Conservation (phyloP, 1,140 invertebrate genomes). For the Gonioctena quinquepunctata region DNA sequence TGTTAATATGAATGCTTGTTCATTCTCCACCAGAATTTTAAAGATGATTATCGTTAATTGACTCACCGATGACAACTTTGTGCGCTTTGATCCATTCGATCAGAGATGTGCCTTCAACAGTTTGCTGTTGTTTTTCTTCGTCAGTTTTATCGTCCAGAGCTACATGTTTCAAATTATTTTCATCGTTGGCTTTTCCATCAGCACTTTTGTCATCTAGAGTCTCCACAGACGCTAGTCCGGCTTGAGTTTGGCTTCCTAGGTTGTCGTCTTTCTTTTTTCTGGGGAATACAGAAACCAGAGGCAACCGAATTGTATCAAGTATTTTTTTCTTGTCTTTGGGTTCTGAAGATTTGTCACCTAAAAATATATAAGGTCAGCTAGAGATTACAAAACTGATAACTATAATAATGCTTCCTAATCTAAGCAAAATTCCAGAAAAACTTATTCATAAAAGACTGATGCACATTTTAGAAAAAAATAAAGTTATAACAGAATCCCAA, state of each 20-base stretch:
- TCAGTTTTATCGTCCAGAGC: slow-evolving; percentile 59
- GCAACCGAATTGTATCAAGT: slow-evolving; percentile 66
- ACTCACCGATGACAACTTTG: slow-evolving; percentile 45
- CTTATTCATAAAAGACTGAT: too few species aligned
- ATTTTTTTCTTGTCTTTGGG: slow-evolving; percentile 56
- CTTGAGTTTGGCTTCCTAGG: slow-evolving; percentile 57
- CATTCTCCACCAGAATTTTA: too few species aligned
- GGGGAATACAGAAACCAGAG: slow-evolving; percentile 66
- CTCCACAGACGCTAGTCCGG: slow-evolving; percentile 76
- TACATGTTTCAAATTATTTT: slow-evolving; percentile 73
- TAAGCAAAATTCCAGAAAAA: too few species aligned
- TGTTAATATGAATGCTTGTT: not conserved
- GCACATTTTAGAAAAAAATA: too few species aligned
- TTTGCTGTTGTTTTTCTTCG: slow-evolving; percentile 48
- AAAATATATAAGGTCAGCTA: too few species aligned
- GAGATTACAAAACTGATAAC: too few species aligned
- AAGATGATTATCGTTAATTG: not conserved
- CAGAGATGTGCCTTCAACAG: slow-evolving; percentile 40
- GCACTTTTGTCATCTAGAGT: slow-evolving; percentile 67
- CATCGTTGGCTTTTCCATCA: slow-evolving; percentile 60
- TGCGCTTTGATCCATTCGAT: slow-evolving; percentile 40
- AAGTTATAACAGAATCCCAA: too few species aligned
- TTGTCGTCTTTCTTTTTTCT: slow-evolving; percentile 47
- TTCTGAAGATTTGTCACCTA: slow-evolving; percentile 40
- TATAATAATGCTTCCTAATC: too few species aligned